phyloP scores from a whole-genome alignment of 2,888 invertebrate species.

The Morpho helenor region DNA sequence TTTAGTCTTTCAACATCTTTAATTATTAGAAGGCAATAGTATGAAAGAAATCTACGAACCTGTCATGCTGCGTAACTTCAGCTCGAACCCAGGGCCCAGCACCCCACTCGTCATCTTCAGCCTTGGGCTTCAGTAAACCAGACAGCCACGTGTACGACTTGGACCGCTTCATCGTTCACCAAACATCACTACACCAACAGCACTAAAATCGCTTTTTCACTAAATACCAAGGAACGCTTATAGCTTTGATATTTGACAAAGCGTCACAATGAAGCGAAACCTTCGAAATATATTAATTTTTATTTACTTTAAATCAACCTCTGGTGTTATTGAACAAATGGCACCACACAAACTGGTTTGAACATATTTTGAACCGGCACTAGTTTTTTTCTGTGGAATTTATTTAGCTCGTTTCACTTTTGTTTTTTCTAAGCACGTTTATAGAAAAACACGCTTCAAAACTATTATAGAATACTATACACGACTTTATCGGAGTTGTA shows the following conservation, averaged over 20 bases:
- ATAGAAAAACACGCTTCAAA: constrained; percentile 18
- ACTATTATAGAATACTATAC: constrained; percentile 1
- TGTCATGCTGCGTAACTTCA: constrained; percentile 56
- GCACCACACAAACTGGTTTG: constrained; percentile 13
- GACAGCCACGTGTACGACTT: constrained; percentile 74
- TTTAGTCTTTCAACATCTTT: no score
- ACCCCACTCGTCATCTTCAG: constrained; percentile 59
- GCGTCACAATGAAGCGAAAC: neutral
- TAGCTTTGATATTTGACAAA: no score
- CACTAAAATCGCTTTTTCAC: constrained; percentile 2
- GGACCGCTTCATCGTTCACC: constrained; percentile 60
- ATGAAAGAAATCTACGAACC: constrained; percentile 42
- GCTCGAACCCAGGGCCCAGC: constrained; percentile 62
- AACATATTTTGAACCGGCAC: neutral
- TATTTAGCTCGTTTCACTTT: constrained; percentile 5
- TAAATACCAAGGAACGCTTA: neutral
- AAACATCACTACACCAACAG: constrained; percentile 14
- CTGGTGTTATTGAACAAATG: constrained; percentile 7
- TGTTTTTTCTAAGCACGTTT: constrained; percentile 1
- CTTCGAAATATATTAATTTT: neutral
- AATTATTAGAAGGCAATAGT: no score
- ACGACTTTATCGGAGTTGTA: neutral
- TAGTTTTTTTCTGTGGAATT: constrained; percentile 1
- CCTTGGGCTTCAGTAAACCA: constrained; percentile 57
- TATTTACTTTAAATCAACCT: neutral